Evolutionary conservation across 2,113 vertebrate species (phyloP), one percentile per base, ranked within the genome.

Genomic region (Coptodon bakossiorum): DNA sequence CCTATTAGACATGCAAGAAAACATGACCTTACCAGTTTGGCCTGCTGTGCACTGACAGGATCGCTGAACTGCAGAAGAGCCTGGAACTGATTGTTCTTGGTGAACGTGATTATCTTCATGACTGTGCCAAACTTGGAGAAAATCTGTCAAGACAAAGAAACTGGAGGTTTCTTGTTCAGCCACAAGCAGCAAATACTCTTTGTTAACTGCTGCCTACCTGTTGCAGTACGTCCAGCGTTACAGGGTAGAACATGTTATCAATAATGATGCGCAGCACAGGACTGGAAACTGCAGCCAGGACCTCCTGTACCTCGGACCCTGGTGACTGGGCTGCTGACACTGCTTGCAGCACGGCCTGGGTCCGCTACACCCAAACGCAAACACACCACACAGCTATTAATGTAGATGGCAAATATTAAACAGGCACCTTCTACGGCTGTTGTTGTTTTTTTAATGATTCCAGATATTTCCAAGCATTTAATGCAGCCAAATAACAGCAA

Each of bases 11-110:
- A 0, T 5, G 68, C 1, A 24, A 4, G 24, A 14, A 4, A 57
- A 5, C 5, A 3, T 27, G 3, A 80, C 95, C 98, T 96, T 95
- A 99, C 98, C 95, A 98, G 96, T 94, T 99, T 99, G 89, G 99
- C 98, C 95, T 99, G 99, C 85, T 99, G 98, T 10, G 98, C 98
- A 2, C 98, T 98, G 66, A 97, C 94, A 19, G 98, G 98, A 90
- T 99, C 98, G 2, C 97, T 98, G 94, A 97, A 99, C 90, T 99
- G 98, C 63, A 99, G 97, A 80, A 99, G 97, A 83, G 98, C 98
- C 96, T 99, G 98, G 95, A 99, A 99, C 95, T 99, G 98, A 95
- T 99, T 99, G 95, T 99, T 99, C 97, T 99, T 99, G 90, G 98
- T 99, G 94, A 99, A 99, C 45, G 98, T 99, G 95, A 99, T 99